These are phyloP conservation scores for Periparus ater DNA, from an alignment of 2,797 vertebrate species.

Conservation along the genomic window DNA sequence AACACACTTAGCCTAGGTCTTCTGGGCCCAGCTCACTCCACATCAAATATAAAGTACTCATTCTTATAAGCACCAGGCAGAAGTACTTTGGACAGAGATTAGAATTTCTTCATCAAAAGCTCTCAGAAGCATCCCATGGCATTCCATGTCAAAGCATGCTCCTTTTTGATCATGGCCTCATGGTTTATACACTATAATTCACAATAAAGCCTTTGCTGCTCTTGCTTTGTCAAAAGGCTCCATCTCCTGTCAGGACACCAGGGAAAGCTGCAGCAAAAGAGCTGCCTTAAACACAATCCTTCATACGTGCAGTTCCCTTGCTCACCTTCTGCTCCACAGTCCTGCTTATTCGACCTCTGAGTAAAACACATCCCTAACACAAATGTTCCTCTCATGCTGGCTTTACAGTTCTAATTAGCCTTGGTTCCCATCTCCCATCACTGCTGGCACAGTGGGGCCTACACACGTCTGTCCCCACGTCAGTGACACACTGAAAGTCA, in stretches of 20 bases:
- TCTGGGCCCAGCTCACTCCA: not conserved
- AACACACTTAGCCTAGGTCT: not conserved
- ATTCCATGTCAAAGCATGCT: not conserved
- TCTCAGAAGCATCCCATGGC: not conserved
- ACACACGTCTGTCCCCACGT: fast-evolving
- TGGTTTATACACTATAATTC: not conserved
- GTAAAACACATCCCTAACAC: fast-evolving
- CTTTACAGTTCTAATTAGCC: not conserved
- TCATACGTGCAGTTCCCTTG: fast-evolving
- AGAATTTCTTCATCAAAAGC: not conserved
- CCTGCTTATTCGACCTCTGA: not conserved
- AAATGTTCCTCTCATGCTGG: not conserved
- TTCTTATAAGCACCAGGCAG: not conserved
- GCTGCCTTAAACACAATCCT: not conserved
- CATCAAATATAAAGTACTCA: not conserved
- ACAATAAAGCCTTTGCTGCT: not conserved
- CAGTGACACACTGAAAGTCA: not conserved
- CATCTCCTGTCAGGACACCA: not conserved
- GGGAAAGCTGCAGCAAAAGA: not conserved
- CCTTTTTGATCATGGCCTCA: not conserved
- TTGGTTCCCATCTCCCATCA: not conserved
- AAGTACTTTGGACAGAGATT: not conserved
- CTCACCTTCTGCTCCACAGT: fast-evolving
- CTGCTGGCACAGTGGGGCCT: not conserved
- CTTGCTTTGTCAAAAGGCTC: not conserved